A percentile compares a stretch with the other conserved stretches of the same genome.
These are phyloP conservation scores for Aleiodes leptofemur DNA, from an alignment of 2,888 invertebrate genomes.

Conservation along the genomic window DNA sequence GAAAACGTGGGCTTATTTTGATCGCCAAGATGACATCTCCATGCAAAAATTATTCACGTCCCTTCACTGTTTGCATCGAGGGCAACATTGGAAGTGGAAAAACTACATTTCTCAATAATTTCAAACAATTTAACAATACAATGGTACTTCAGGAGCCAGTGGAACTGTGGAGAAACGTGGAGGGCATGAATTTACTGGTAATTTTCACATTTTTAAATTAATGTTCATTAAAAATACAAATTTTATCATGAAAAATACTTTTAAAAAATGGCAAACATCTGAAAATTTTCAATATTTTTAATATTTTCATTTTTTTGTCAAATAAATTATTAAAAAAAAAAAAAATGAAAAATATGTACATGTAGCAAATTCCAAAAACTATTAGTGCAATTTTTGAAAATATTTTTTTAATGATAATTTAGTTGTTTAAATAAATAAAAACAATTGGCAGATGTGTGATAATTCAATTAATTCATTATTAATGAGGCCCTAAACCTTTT, in stretches of 20 bases:
- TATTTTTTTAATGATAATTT: too few relatives aligned
- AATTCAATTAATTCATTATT: too few relatives aligned
- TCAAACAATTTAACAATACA: constrained; percentile 84
- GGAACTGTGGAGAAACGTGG: constrained; percentile 88
- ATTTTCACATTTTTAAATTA: constrained; percentile 40
- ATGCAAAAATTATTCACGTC: constrained; percentile 74
- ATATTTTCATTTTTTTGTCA: too few relatives aligned
- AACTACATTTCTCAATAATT: constrained; percentile 90
- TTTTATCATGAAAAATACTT: neutral
- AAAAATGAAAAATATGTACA: too few relatives aligned
- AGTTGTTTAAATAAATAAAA: too few relatives aligned
- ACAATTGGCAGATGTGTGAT: too few relatives aligned
- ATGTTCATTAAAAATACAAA: neutral
- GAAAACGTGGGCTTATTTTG: constrained; percentile 39
- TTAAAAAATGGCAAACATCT: too few relatives aligned
- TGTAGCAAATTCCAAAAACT: too few relatives aligned
- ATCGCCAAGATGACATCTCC: constrained; percentile 52
- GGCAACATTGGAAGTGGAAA: constrained; percentile 95
- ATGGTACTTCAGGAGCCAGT: constrained; percentile 85
- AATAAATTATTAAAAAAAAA: too few relatives aligned
- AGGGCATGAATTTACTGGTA: constrained; percentile 86
- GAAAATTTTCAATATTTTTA: neutral
- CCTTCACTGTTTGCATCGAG: constrained; percentile 90
- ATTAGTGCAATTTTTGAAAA: too few relatives aligned
- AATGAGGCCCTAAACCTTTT: too few relatives aligned